Percentiles rank a stretch among this genome's conserved stretches.
Evolutionary conservation across 2,113 vertebrate species (phyloP).

Genomic region (Speoplatyrhinus poulsoni): DNA sequence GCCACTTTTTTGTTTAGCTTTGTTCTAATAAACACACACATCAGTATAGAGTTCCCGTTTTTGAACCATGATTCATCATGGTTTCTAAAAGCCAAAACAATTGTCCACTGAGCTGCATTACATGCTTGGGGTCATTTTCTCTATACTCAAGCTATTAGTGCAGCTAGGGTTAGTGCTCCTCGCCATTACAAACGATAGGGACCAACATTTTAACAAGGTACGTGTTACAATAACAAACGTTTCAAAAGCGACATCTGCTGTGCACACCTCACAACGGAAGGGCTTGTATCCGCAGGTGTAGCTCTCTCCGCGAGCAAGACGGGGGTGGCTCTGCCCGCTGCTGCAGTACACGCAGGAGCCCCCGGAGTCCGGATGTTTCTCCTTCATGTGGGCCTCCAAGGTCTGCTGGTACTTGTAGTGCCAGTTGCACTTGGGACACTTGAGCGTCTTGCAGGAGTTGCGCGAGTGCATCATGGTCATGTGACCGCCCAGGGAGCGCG

Average conservation of each 20-base stretch:
- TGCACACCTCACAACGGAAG: slow-evolving; percentile 90
- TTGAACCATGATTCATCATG: no score
- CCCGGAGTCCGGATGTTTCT: slow-evolving; percentile 97
- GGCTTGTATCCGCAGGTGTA: slow-evolving; percentile 99
- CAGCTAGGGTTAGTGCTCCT: no score
- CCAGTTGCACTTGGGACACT: slow-evolving; percentile 99
- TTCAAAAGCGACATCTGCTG: slow-evolving; percentile 1
- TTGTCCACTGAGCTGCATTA: no score
- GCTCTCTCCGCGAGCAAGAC: slow-evolving; percentile 96
- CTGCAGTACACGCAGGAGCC: slow-evolving; percentile 93
- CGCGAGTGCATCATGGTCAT: slow-evolving; percentile 99
- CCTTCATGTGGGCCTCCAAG: slow-evolving; percentile 99
- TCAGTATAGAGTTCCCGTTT: no score
- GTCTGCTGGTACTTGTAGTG: slow-evolving; percentile 99
- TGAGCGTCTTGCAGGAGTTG: slow-evolving; percentile 99
- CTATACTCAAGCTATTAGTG: no score
- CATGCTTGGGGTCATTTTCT: no score
- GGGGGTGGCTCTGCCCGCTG: slow-evolving; percentile 94
- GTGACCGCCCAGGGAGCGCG: slow-evolving; percentile 95
- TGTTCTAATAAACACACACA: no score
- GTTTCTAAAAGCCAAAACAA: no score
- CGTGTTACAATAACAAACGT: no score
- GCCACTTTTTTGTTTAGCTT: no score
- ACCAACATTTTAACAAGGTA: no score
- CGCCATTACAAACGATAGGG: no score